These are phyloP conservation scores for Lamellibrachia luymesi DNA, from an alignment of 1,140 invertebrate species.

Conservation along the genomic window DNA sequence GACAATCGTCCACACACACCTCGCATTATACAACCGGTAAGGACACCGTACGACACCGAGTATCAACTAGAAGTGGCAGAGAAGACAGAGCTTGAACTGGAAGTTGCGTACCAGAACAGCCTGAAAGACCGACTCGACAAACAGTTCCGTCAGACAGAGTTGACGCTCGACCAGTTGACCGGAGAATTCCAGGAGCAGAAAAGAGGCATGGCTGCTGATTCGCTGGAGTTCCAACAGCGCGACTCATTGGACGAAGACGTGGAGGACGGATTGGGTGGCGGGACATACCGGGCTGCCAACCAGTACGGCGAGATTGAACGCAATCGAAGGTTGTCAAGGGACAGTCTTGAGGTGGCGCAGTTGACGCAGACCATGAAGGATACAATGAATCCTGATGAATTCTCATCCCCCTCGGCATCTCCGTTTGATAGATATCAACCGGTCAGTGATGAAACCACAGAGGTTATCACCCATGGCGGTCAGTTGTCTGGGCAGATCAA, in stretches of 20 bases:
- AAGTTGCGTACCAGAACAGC: background rate
- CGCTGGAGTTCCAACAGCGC: background rate
- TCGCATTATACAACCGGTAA: background rate
- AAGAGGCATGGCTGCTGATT: background rate
- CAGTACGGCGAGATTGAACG: background rate
- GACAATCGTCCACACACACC: background rate
- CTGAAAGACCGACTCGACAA: background rate
- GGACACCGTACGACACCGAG: background rate
- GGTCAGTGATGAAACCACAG: background rate
- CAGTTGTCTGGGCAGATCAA: background rate
- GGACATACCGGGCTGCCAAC: background rate
- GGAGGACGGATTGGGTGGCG: background rate
- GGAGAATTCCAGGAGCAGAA: background rate
- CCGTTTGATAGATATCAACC: background rate
- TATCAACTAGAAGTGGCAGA: background rate
- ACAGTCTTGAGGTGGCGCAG: background rate
- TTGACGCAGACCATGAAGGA: background rate
- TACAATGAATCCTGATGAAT: background rate
- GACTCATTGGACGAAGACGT: background rate
- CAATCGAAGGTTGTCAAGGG: background rate
- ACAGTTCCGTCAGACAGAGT: background rate
- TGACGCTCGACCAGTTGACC: background rate
- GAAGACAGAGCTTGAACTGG: background rate
- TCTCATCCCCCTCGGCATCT: background rate
- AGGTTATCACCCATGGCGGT: background rate